Conservation (phyloP, 2,888 invertebrate species). For the Augochlorella aurata region DNA sequence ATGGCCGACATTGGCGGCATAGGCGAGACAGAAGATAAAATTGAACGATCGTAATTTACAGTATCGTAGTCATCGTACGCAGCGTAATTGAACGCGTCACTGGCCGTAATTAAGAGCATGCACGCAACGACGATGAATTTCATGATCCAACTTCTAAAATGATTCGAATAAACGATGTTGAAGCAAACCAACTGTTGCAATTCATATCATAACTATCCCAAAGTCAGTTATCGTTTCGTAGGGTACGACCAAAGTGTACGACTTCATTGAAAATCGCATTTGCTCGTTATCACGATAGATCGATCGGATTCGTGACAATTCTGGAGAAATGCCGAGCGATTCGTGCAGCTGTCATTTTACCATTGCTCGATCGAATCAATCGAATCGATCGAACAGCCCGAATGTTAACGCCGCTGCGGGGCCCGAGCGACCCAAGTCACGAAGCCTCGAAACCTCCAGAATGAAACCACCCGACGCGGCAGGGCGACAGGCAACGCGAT, state of each 20-base stretch:
- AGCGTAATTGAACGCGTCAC: slow-evolving; percentile 3
- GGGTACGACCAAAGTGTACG: not conserved
- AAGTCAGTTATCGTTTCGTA: too few relatives aligned
- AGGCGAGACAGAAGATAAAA: not conserved
- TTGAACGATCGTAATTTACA: slow-evolving; percentile 16
- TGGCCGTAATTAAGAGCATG: slow-evolving; percentile 31
- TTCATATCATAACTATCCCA: slow-evolving; percentile 10
- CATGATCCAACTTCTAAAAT: slow-evolving; percentile 36
- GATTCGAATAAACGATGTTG: slow-evolving; percentile 1
- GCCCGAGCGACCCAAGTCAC: too few relatives aligned
- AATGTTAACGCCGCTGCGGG: too few relatives aligned
- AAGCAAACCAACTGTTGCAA: not conserved
- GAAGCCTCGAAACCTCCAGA: too few relatives aligned
- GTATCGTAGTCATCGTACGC: slow-evolving; percentile 28
- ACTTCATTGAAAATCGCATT: slow-evolving; percentile 3
- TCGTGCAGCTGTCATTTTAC: slow-evolving; percentile 9
- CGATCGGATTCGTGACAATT: not conserved
- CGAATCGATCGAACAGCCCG: not conserved
- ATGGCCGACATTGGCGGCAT: slow-evolving; percentile 7
- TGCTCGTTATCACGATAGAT: slow-evolving; percentile 1
- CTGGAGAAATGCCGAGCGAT: not conserved
- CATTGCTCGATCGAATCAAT: not conserved
- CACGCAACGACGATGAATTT: slow-evolving; percentile 18
- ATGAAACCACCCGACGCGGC: not conserved
- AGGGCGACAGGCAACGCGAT: not conserved